Evolutionary conservation across 2,797 vertebrate genomes (phyloP).

Genomic region (Poecilia picta): DNA sequence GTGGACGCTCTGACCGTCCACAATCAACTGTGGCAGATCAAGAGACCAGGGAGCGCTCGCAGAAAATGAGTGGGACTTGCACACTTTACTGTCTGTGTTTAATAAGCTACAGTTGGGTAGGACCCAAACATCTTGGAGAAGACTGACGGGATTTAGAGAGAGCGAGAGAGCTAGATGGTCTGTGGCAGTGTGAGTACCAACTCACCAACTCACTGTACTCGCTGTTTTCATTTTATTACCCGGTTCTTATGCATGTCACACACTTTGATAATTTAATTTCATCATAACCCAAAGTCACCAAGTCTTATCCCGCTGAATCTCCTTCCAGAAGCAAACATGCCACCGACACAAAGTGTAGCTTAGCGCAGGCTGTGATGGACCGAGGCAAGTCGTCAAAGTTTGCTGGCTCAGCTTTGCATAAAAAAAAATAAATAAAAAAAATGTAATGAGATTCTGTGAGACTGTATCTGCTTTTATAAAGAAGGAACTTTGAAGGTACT

Average conservation of each 20-base stretch:
- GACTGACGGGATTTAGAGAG: constrained; percentile 7
- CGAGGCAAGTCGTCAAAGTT: constrained; percentile 19
- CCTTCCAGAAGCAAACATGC: constrained; percentile 11
- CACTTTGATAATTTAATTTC: constrained; percentile 60
- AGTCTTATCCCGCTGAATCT: constrained; percentile 26
- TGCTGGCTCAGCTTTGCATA: constrained; percentile 56
- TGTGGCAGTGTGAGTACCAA: constrained; percentile 35
- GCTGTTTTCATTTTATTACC: constrained; percentile 50
- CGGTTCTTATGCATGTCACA: constrained; percentile 77
- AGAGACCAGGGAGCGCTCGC: constrained; percentile 88
- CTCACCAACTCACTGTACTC: constrained; percentile 30
- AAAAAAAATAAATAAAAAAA: constrained; percentile 26
- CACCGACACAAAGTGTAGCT: constrained; percentile 46
- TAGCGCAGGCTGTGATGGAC: constrained; percentile 21
- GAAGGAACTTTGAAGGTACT: constrained; percentile 35
- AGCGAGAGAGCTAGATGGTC: constrained; percentile 1
- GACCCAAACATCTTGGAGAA: constrained; percentile 56
- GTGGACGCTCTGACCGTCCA: constrained; percentile 97
- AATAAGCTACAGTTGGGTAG: constrained; percentile 56
- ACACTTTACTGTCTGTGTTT: constrained; percentile 16
- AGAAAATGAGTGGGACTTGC: constrained; percentile 73
- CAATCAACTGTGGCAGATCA: constrained; percentile 95
- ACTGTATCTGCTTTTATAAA: constrained; percentile 35
- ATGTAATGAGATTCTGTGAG: not conserved
- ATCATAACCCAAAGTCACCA: not conserved